Percentiles rank a stretch among this genome's conserved stretches.
Evolutionary conservation across 2,113 vertebrate species (phyloP).

Genomic region (Stomatorhinus ivindoensis): DNA sequence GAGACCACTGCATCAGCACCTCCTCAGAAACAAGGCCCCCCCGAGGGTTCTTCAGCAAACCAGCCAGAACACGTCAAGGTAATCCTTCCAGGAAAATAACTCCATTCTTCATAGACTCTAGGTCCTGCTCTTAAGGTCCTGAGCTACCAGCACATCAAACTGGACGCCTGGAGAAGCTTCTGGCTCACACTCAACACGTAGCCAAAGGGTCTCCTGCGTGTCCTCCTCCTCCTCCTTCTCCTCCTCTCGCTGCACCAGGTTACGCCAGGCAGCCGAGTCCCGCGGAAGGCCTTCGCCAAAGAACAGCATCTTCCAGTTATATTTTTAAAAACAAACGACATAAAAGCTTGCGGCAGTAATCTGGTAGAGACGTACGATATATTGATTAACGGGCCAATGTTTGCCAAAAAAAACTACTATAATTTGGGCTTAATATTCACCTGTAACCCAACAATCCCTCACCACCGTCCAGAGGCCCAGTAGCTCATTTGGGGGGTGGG

Average conservation of each 20-base stretch:
- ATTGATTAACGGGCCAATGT: no score
- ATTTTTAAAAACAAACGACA: no score
- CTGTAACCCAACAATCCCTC: no score
- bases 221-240: background rate
- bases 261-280: no score
- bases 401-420: no score
- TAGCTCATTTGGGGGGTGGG: no score
- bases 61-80: background rate
- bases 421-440: no score
- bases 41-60: background rate
- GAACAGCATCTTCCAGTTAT: no score
- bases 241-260: background rate
- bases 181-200: conserved; percentile 11
- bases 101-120: background rate
- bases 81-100: background rate
- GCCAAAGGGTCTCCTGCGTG: conserved; percentile 5
- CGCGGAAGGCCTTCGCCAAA: no score
- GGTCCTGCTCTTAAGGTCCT: background rate
- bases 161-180: background rate
- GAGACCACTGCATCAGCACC: background rate
- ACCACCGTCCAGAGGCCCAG: no score
- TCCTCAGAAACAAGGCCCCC: background rate
- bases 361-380: no score
- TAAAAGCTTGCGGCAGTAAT: no score
- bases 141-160: background rate